phyloP scores from a whole-genome alignment of 2,113 vertebrate genomes.

The Camelus bactrianus region DNA sequence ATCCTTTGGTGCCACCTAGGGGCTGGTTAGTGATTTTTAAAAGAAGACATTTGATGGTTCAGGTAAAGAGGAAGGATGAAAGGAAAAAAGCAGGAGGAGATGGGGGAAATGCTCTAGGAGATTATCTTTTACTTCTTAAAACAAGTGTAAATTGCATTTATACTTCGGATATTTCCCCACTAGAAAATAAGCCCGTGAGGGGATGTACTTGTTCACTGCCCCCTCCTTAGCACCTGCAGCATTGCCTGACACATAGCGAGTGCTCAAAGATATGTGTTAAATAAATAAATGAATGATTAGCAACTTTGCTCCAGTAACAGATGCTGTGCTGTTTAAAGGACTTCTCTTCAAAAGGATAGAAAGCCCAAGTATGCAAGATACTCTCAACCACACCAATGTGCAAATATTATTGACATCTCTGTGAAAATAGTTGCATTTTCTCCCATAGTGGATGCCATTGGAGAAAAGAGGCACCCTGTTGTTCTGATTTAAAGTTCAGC shows the following conservation, averaged over 20 bases:
- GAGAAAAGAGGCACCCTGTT: not conserved
- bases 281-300: not conserved
- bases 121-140: conserved; percentile 9
- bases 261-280: not conserved
- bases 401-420: not conserved
- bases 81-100: not conserved
- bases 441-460: not conserved
- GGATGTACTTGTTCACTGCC: not conserved
- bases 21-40: conserved; percentile 24
- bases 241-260: not conserved
- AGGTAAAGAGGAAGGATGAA: not conserved
- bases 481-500: not conserved
- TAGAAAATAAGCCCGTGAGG: not conserved
- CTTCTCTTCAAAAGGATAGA: not conserved
- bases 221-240: not conserved
- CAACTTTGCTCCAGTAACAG: not conserved
- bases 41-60: conserved; percentile 22
- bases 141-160: not conserved
- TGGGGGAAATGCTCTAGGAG: not conserved
- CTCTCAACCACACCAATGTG: not conserved
- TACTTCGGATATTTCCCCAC: not conserved
- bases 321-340: not conserved
- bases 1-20: conserved; percentile 73
- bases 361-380: not conserved
- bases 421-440: not conserved